A percentile compares a stretch with the other conserved stretches of the same genome.
phyloP scores from a whole-genome alignment of 1,140 invertebrate genomes.

The Diuraphis noxia region DNA sequence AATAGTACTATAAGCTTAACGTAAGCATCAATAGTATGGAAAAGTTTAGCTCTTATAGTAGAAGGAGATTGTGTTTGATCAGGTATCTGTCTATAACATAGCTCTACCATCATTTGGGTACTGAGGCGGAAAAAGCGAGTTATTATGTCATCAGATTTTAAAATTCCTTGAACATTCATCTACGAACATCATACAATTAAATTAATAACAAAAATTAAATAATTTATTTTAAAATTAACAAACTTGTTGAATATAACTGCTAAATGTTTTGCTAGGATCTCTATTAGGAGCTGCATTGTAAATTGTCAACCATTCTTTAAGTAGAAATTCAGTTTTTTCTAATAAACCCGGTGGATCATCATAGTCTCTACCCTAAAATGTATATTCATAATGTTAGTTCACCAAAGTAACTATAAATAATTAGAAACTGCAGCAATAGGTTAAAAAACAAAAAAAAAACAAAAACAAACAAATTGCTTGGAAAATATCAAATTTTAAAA shows the following conservation, averaged over 20 bases:
- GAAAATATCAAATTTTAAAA: neutral
- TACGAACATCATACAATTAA: neutral
- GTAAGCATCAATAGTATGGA: conserved; percentile 93
- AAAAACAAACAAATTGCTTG: neutral
- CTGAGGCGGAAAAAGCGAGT: conserved; percentile 96
- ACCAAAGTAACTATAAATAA: neutral
- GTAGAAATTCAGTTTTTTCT: conserved; percentile 91
- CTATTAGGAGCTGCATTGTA: conserved; percentile 78
- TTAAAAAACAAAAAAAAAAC: neutral
- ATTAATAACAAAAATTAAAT: neutral
- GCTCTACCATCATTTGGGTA: conserved; percentile 94
- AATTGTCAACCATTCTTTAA: conserved; percentile 95
- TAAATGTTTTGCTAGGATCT: conserved; percentile 91
- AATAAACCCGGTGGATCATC: conserved; percentile 92
- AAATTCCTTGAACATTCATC: conserved; percentile 94
- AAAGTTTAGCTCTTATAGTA: conserved; percentile 74
- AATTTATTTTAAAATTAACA: conserved; percentile 58
- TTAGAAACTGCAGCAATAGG: no score
- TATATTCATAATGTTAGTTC: neutral
- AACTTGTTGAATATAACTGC: conserved; percentile 81
- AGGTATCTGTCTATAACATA: conserved; percentile 79
- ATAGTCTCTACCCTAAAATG: conserved; percentile 78
- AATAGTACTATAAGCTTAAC: conserved; percentile 91
- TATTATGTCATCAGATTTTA: conserved; percentile 97
- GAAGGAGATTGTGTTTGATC: conserved; percentile 73